Evolutionary conservation across 2,113 vertebrate genomes (phyloP), one percentile per base, ranked within the genome.

Genomic region (Phalacrocorax carbo): DNA sequence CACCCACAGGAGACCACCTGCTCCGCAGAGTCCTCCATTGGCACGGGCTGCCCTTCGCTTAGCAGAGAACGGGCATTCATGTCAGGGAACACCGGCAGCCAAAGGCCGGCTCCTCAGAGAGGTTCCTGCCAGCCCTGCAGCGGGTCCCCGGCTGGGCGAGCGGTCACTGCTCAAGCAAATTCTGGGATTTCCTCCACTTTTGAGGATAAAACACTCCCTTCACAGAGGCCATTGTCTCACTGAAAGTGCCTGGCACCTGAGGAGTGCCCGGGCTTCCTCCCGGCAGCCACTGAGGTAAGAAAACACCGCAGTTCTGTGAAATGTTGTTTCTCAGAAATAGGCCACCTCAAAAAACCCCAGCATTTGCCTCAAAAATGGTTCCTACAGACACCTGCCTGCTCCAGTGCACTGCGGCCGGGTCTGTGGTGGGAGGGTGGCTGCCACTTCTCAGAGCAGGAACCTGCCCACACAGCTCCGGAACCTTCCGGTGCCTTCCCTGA

Each of bases 291-390:
- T 36, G 36, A 48, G 51, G 34, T 9, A 7, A 46, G 4, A 0
- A 14, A 38, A 5, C 15, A 9, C 40, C 2, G 0, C 76, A 15
- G 38, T 27, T 26, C 32, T 48, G 58, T 3, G 81, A 57, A 51
- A 48, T 1, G 6, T 6, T 1, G 17, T 5, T 6, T 4, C 1
- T 14, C 0, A 0, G 72, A 60, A 11, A 36, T 3, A 1, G 48
- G 42, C 20, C 26, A 13, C 81, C 75, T 71, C 48, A 8, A n/a
- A 34, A 23, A 27, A 20, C 15, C 4, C 2, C 46, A 25, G 82
- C 0, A 0, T 27, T 36, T 21, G 0, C 84, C 49, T 71, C 72
- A 38, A 9, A 46, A 36, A 1, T 0, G 1, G 66, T 58, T 29
- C 38, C 60, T 6, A 0, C 32, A 8, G 21, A 19, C 15, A 14